A percentile compares a stretch with the other conserved stretches of the same genome.
These are phyloP conservation scores for Ceratoteleas bidentatus DNA, from an alignment of 1,140 invertebrate species.

Conservation along the genomic window DNA sequence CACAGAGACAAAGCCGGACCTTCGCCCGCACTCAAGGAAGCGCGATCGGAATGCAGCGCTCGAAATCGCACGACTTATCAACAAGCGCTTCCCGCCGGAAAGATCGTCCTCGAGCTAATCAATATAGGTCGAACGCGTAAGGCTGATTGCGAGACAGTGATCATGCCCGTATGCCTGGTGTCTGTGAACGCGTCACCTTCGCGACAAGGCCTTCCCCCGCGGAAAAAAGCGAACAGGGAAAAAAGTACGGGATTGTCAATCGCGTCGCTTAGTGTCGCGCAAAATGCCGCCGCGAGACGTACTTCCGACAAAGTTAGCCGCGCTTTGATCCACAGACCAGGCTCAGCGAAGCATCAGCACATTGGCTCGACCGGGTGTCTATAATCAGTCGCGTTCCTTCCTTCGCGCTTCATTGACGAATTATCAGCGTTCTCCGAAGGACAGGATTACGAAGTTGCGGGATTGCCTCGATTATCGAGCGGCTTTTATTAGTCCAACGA, in stretches of 20 bases:
- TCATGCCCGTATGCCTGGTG: conserved; percentile 72
- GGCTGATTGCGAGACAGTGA: conserved; percentile 70
- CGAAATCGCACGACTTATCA: conserved; percentile 3
- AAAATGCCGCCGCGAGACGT: conserved; percentile 29
- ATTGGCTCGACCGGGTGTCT: conserved; percentile 34
- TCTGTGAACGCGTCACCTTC: conserved; percentile 72
- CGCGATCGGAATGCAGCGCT: conserved; percentile 29
- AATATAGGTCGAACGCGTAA: conserved; percentile 74
- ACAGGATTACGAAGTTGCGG: conserved; percentile 55
- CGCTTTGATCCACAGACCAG: conserved; percentile 37
- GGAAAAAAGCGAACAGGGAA: conserved; percentile 18
- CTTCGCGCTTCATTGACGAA: conserved; percentile 61
- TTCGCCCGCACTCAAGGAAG: conserved; percentile 3
- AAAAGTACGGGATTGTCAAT: neutral
- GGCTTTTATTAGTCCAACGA: conserved; percentile 76
- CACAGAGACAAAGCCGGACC: neutral
- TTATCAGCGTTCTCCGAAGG: conserved; percentile 48
- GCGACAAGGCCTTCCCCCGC: conserved; percentile 70
- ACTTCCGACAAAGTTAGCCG: conserved; percentile 31
- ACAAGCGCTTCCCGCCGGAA: conserved; percentile 24
- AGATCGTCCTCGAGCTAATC: conserved; percentile 71
- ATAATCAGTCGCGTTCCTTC: conserved; percentile 57
- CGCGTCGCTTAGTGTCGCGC: conserved; percentile 52
- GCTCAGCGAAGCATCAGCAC: conserved; percentile 48
- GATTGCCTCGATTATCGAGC: conserved; percentile 71